Percentiles rank a stretch among this genome's conserved stretches.
Conservation (phyloP, 92 coral and sea anemone species). For the Porites lobata region DNA sequence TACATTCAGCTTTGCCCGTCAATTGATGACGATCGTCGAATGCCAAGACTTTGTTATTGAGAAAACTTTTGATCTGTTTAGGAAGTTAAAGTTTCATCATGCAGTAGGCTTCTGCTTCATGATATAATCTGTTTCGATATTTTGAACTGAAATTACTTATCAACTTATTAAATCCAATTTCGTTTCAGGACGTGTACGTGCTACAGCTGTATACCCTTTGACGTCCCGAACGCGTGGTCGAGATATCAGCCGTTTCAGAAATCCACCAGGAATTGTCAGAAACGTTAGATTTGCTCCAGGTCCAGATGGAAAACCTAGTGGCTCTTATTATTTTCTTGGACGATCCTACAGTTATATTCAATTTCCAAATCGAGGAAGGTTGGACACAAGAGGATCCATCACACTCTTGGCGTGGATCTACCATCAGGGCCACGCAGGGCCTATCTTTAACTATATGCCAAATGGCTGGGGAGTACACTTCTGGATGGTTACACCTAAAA, state of each 20-base stretch:
- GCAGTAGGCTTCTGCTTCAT: too few species aligned
- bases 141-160: too few species aligned
- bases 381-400: background rate
- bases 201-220: slow-evolving; percentile 74
- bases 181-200: slow-evolving; percentile 26
- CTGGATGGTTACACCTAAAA: background rate
- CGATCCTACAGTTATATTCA: slow-evolving; percentile 67
- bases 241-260: slow-evolving; percentile 69
- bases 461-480: slow-evolving; percentile 11
- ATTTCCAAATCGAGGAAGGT: slow-evolving; percentile 69
- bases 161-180: background rate
- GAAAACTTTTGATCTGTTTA: too few species aligned
- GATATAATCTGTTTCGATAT: too few species aligned
- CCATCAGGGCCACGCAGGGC: background rate
- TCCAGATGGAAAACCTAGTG: slow-evolving; percentile 59
- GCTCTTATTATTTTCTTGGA: slow-evolving; percentile 64
- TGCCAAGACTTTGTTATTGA: too few species aligned
- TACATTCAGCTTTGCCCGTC: too few species aligned
- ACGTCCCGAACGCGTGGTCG: slow-evolving; percentile 47
- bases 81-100: too few species aligned
- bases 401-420: slow-evolving; percentile 1
- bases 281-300: slow-evolving; percentile 62
- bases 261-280: slow-evolving; percentile 62
- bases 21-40: too few species aligned
- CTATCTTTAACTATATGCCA: slow-evolving; percentile 8